phyloP scores from a whole-genome alignment of 2,113 vertebrate genomes.

The Thryonomys swinderianus region DNA sequence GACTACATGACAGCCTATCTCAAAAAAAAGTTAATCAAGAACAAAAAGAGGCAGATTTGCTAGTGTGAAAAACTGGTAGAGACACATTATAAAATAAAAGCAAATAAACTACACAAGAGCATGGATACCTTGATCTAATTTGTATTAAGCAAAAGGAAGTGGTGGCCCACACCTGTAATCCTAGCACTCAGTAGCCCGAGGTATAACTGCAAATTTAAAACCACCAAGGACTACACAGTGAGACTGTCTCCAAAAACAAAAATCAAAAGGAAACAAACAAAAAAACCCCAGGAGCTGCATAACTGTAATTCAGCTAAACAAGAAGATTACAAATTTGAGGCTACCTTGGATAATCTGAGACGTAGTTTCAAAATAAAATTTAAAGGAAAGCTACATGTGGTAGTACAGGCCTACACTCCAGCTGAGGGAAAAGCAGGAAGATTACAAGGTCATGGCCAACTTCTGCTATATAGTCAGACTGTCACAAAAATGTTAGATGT shows the following conservation, averaged over 20 bases:
- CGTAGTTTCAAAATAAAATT: not conserved
- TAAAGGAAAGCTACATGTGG: not conserved
- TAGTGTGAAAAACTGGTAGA: not conserved
- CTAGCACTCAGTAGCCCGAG: not conserved
- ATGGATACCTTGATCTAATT: not conserved
- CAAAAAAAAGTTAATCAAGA: not conserved
- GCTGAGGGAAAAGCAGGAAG: too few species aligned
- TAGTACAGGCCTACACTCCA: too few species aligned
- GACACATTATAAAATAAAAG: not conserved
- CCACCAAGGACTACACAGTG: not conserved
- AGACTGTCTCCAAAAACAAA: not conserved
- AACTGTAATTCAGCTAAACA: not conserved
- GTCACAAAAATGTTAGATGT: too few species aligned
- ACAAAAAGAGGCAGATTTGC: not conserved
- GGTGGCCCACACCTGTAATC: too few species aligned
- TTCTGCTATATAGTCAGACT: too few species aligned
- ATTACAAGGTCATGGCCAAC: too few species aligned
- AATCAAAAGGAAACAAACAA: not conserved
- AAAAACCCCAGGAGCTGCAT: not conserved
- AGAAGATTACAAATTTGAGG: not conserved
- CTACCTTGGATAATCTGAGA: too few species aligned
- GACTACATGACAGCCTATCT: too few species aligned
- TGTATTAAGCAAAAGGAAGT: not conserved
- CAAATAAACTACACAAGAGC: not conserved
- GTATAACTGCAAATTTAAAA: not conserved